These are phyloP conservation scores for Sinonovacula constricta DNA, from an alignment of 1,140 invertebrate species.

Conservation along the genomic window DNA sequence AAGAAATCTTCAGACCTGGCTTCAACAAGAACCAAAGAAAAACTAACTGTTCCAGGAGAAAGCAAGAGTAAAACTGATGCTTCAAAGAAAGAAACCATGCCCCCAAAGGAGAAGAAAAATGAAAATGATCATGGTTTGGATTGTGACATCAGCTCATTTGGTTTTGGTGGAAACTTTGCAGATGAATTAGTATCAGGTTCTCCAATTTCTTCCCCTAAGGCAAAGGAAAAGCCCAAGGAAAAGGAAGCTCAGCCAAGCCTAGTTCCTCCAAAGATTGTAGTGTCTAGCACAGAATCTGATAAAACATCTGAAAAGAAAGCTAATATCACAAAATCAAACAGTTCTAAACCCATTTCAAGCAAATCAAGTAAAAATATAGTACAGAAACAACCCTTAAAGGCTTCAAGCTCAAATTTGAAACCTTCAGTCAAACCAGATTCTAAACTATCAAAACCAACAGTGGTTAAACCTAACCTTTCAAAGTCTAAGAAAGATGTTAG, in stretches of 20 bases:
- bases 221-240: neutral
- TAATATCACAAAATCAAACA: neutral
- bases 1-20: too few species aligned
- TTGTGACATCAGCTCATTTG: constrained; percentile 43
- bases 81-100: neutral
- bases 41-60: neutral
- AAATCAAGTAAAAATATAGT: too few species aligned
- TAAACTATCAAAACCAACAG: too few species aligned
- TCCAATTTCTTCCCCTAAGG: constrained; percentile 24
- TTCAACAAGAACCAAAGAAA: too few species aligned
- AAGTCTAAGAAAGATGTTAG: too few species aligned
- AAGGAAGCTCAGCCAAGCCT: too few species aligned
- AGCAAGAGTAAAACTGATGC: constrained; percentile 1
- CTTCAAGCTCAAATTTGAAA: too few species aligned
- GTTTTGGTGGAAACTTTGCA: constrained; percentile 38
- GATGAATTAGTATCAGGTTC: constrained; percentile 34
- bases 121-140: neutral
- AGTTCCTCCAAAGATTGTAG: too few species aligned
- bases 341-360: neutral
- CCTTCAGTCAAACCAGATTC: too few species aligned
- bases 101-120: neutral
- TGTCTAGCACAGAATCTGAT: neutral
- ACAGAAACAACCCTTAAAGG: too few species aligned
- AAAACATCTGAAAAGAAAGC: neutral
- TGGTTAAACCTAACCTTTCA: too few species aligned